Evolutionary conservation across 64 coral and sea anemone species (phyloP).

Genomic region (Montipora sp.): DNA sequence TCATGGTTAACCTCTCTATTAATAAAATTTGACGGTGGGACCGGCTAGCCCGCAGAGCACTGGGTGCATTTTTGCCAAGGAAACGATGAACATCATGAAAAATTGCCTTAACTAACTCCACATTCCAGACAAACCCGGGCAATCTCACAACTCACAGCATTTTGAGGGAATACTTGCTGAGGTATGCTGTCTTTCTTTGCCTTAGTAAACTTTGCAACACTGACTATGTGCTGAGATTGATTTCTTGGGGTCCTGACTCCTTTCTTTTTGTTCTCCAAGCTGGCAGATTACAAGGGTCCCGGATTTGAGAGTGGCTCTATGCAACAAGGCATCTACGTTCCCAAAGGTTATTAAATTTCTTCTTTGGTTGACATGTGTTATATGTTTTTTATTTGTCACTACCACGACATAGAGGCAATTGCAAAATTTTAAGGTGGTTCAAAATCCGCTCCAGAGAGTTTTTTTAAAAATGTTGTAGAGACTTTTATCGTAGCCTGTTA

Average conservation of each 20-base stretch:
- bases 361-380: too few relatives aligned
- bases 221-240: background rate
- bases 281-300: constrained; percentile 93
- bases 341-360: constrained; percentile 49
- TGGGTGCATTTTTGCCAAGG: too few relatives aligned
- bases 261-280: constrained; percentile 33
- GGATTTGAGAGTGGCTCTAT: constrained; percentile 95
- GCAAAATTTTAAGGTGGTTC: too few relatives aligned
- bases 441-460: too few relatives aligned
- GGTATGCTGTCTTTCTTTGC: constrained; percentile 45
- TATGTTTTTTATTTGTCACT: too few relatives aligned
- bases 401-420: too few relatives aligned
- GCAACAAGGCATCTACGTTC: constrained; percentile 96
- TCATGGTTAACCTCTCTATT: too few relatives aligned
- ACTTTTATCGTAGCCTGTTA: too few relatives aligned
- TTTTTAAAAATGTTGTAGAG: too few relatives aligned
- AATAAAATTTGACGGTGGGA: too few relatives aligned
- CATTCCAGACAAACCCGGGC: constrained; percentile 98
- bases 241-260: background rate
- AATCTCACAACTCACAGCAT: constrained; percentile 83
- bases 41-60: too few relatives aligned
- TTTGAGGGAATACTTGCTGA: constrained; percentile 82
- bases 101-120: constrained; percentile 73
- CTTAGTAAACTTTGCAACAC: background rate
- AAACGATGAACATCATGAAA: too few relatives aligned